Conservation (phyloP, 2,888 invertebrate species). For the Meteorus colon region DNA sequence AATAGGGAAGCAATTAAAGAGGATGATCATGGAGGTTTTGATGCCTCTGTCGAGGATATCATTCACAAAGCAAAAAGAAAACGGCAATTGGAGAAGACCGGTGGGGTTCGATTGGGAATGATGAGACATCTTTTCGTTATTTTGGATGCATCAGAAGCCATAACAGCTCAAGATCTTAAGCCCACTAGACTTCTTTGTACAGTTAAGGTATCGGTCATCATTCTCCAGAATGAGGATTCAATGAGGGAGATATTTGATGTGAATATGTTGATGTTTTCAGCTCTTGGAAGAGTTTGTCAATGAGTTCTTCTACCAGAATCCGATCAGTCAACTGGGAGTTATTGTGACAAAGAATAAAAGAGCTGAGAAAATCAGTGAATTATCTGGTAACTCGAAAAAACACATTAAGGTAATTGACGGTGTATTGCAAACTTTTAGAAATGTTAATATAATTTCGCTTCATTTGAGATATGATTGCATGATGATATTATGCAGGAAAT, state of each 20-base stretch:
- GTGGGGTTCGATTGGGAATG: constrained; percentile 94
- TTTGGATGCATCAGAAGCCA: constrained; percentile 94
- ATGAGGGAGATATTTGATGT: neutral
- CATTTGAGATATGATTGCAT: neutral
- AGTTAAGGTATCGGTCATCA: constrained; percentile 79
- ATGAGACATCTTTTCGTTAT: constrained; percentile 97
- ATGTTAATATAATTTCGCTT: neutral
- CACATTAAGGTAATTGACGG: constrained; percentile 79
- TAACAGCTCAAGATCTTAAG: constrained; percentile 96
- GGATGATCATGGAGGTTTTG: constrained; percentile 94
- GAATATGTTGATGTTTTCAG: constrained; percentile 75
- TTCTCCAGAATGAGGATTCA: constrained; percentile 13
- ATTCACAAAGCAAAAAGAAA: constrained; percentile 92
- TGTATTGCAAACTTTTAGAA: neutral
- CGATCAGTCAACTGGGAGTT: constrained; percentile 96
- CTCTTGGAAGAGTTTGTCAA: constrained; percentile 94
- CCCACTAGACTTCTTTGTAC: constrained; percentile 92
- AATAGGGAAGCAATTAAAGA: constrained; percentile 95
- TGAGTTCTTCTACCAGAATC: constrained; percentile 99
- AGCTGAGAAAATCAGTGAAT: constrained; percentile 92
- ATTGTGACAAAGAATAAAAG: constrained; percentile 93
- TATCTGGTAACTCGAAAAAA: constrained; percentile 90
- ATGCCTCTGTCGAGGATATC: constrained; percentile 92
- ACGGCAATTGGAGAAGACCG: constrained; percentile 81
- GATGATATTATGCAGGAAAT: constrained; percentile 61